Evolutionary conservation across 2,888 invertebrate genomes (phyloP), one percentile per base, ranked within the genome.

Genomic region (Drosophila vallismaia): DNA sequence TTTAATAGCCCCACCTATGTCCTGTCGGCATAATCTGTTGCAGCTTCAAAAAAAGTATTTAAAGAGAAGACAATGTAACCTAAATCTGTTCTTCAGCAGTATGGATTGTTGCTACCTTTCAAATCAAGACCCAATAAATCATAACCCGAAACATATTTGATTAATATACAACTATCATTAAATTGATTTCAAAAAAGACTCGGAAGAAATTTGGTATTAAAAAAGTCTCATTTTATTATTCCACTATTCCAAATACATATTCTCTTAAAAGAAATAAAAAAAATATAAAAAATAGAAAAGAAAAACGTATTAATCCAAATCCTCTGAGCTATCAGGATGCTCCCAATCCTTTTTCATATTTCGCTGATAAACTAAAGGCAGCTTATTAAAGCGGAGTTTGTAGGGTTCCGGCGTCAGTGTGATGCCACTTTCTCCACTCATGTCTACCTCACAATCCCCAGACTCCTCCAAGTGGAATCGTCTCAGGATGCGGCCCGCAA

Each of bases 371-470:
- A 36, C 1, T 2, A 36, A 6, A 40, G 36, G 40, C 29, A 73
- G 9, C 46, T 42, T 57, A n/a, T 26, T 62, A 8, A 85, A 83
- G 6, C 46, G 49, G 9, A 84, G 57, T 33, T 89, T 89, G 77
- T 94, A 94, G 0, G 91, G 89, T 31, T 94, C 94, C 0, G 97
- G 96, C 0, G 94, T 92, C 9, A 97, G 91, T 0, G 96, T 96
- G 7, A 97, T 94, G 3, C 97, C 97, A 66, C 95, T 94, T 14
- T 94, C 94, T 2, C 96, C 96, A 51, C 92, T 92, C 91, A 96
- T 93, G 83, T 94, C 93, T 0, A 94, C 92, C 0, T 90, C 88
- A 7, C n/a, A 9, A 0, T 1, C 57, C 3, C 12, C 2, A 0
- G 60, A 33, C 49, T 83, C 7, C 40, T 73, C 46, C 91, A 90